These are phyloP conservation scores for Unio delphinus DNA, from an alignment of 2,888 invertebrate species.

Conservation along the genomic window DNA sequence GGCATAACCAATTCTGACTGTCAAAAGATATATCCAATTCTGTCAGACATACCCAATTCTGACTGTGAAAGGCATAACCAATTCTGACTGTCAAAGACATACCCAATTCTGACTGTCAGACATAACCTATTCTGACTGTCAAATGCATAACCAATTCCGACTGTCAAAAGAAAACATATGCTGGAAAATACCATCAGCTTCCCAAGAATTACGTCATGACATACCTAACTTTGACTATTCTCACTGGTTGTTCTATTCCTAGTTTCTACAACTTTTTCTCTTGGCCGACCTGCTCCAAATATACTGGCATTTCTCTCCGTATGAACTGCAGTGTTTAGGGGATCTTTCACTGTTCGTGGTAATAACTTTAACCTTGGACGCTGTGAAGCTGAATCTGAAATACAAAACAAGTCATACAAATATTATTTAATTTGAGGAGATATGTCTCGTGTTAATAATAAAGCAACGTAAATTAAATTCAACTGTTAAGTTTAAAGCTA, in stretches of 20 bases:
- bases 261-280: constrained; percentile 68
- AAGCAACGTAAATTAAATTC: neutral
- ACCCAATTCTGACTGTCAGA: too few relatives aligned
- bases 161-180: too few relatives aligned
- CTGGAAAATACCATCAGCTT: too few relatives aligned
- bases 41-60: too few relatives aligned
- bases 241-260: constrained; percentile 59
- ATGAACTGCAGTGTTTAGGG: constrained; percentile 88
- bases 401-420: constrained; percentile 1
- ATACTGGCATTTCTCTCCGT: constrained; percentile 88
- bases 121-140: too few relatives aligned
- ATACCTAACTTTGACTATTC: constrained; percentile 38
- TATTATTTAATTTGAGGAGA: too few relatives aligned
- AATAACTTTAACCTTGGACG: constrained; percentile 87
- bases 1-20: too few relatives aligned
- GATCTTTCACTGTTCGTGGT: constrained; percentile 89
- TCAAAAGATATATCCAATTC: too few relatives aligned
- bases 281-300: constrained; percentile 94
- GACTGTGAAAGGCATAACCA: too few relatives aligned
- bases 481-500: neutral
- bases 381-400: constrained; percentile 80
- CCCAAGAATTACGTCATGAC: too few relatives aligned
- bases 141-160: too few relatives aligned
- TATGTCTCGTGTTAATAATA: neutral
- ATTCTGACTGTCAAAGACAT: too few relatives aligned